A percentile compares a stretch with the other conserved stretches of the same genome.
Evolutionary conservation across 2,888 invertebrate genomes (phyloP).

Genomic region (Drosophila fulvimacula): DNA sequence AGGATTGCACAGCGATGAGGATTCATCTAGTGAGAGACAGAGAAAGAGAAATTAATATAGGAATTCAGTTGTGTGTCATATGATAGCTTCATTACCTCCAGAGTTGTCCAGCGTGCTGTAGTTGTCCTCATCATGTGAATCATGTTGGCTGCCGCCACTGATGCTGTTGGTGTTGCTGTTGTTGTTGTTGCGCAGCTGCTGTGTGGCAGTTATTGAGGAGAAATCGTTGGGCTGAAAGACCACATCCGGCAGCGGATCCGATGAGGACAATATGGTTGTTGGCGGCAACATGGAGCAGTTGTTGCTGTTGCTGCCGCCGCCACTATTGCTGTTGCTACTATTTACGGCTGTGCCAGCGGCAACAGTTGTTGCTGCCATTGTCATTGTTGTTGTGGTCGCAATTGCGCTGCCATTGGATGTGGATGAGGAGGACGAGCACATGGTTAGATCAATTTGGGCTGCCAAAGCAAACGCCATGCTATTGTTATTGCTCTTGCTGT

Average conservation of each 20-base stretch:
- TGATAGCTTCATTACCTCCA: constrained; percentile 61
- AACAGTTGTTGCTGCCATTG: constrained; percentile 10
- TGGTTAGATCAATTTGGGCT: constrained; percentile 81
- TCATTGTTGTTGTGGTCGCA: constrained; percentile 7
- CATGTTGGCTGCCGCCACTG: constrained; percentile 63
- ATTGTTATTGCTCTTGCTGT: constrained; percentile 46
- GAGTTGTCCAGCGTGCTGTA: constrained; percentile 73
- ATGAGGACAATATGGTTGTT: constrained; percentile 80
- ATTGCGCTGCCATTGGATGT: constrained; percentile 69
- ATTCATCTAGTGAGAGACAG: constrained; percentile 54
- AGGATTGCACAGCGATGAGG: constrained; percentile 27
- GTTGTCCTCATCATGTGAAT: constrained; percentile 73
- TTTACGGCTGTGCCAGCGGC: constrained; percentile 39
- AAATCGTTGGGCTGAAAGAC: constrained; percentile 83
- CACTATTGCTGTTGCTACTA: constrained; percentile 32
- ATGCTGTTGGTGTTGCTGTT: constrained; percentile 45
- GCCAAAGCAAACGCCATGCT: constrained; percentile 60
- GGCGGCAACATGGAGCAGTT: constrained; percentile 80
- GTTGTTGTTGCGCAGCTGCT: constrained; percentile 65
- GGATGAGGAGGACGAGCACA: constrained; percentile 81
- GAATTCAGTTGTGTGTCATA: background rate
- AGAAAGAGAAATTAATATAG: background rate
- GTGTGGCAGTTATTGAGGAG: constrained; percentile 82
- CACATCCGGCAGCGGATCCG: constrained; percentile 82
- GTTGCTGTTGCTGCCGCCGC: constrained; percentile 26